These are phyloP conservation scores for Epizoanthus stellaris DNA, from an alignment of 92 coral and sea anemone genomes.

Conservation along the genomic window DNA sequence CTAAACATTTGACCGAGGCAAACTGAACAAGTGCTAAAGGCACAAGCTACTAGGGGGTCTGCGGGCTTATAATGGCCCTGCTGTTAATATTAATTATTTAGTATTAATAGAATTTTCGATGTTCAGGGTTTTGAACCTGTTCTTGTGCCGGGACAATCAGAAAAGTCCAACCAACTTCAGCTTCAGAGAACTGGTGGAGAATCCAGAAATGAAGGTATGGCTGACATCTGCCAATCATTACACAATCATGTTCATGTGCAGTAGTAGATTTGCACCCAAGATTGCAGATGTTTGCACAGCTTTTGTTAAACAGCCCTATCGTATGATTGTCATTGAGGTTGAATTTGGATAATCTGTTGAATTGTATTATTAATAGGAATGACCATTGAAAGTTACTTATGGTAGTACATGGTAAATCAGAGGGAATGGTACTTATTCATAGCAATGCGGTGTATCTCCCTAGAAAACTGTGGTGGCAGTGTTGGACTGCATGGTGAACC, in stretches of 20 bases:
- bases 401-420: neutral
- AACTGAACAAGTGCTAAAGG: no score
- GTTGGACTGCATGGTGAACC: slow-evolving; percentile 82
- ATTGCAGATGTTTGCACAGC: no score
- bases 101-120: no score
- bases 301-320: no score
- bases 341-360: neutral
- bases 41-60: no score
- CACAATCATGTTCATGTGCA: no score
- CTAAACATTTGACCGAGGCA: no score
- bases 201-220: slow-evolving; percentile 74
- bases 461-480: slow-evolving; percentile 93
- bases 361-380: no score
- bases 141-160: slow-evolving; percentile 62
- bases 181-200: slow-evolving; percentile 68
- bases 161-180: slow-evolving; percentile 74
- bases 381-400: neutral
- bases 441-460: neutral
- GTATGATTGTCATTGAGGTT: no score
- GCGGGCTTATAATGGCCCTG: no score
- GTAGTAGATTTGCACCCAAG: no score
- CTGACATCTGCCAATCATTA: neutral
- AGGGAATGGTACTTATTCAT: neutral
- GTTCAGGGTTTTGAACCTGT: slow-evolving; percentile 80
- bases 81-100: no score